Conservation (phyloP, 2,797 vertebrate species). For the Epinephelus coioides region DNA sequence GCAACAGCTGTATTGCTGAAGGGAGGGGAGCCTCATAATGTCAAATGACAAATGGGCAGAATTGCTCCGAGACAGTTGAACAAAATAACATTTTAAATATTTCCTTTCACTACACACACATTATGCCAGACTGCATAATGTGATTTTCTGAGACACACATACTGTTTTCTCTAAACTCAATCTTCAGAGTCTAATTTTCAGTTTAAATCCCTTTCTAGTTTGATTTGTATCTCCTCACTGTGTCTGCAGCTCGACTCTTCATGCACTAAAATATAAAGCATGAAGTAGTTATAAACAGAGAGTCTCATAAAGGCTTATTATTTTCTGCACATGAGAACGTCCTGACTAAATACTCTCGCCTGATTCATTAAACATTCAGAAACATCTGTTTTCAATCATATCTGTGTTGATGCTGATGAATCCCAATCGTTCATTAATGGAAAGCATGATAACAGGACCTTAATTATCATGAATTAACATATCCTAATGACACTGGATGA, state of each 20-base stretch:
- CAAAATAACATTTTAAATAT: constrained; percentile 3
- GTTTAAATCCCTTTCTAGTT: background rate
- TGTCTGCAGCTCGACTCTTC: background rate
- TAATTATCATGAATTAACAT: constrained; percentile 68
- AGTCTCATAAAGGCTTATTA: constrained; percentile 3
- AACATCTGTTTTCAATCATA: constrained; percentile 67
- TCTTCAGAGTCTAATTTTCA: background rate
- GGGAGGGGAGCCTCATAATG: background rate
- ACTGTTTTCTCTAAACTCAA: background rate
- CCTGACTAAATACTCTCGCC: background rate
- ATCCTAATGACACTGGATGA: constrained; percentile 55
- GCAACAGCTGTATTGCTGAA: background rate
- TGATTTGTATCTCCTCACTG: background rate
- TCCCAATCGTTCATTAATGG: constrained; percentile 61
- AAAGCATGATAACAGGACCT: constrained; percentile 46
- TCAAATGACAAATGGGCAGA: background rate
- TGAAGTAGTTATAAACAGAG: background rate
- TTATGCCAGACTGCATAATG: background rate
- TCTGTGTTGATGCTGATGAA: constrained; percentile 61
- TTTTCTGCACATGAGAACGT: constrained; percentile 29
- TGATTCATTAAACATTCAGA: constrained; percentile 53
- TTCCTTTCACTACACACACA: background rate
- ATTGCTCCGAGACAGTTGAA: background rate
- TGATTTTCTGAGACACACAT: background rate
- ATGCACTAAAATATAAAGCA: background rate